Evolutionary conservation across 1,140 invertebrate species (phyloP), one percentile per base, ranked within the genome.

Genomic region (Drosophila carrolli): DNA sequence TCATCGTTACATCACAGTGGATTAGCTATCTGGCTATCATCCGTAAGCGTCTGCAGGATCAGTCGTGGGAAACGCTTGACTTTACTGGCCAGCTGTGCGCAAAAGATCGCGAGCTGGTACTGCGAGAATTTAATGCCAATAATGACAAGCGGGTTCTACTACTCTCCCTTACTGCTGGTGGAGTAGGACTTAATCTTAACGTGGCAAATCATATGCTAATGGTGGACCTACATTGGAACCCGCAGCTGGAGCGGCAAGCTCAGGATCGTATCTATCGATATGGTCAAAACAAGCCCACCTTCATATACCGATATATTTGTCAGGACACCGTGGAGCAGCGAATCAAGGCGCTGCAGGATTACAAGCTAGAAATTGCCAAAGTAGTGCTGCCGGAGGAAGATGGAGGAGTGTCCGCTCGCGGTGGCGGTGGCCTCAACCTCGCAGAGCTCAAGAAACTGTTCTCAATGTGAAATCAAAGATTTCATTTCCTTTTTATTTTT

Each of bases 301-400:
- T 59, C 32, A 85, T 85, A 0, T 83, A 83, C 27, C 97, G 97
- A 82, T 97, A 97, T 91, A 93, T 98, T 71, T 96, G 95, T 58
- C 92, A 94, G 50, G 95, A 97, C 32, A 98, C 97, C 0, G 95
- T 98, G 46, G 97, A 98, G 92, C 95, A 97, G 78, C 94, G 95
- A 43, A 97, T 98, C 71, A 93, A 95, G 46, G 89, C 93, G 9
- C 93, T 98, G 7, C 97, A 98, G 91, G 93, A 96, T 10, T 94
- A 93, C 27, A 98, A 98, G 90, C 81, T 96, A 16, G 92, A 94
- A 19, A 86, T 98, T 23, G 97, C 97, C 1, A 93, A 94, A n/a
- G 95, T 94, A 77, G 94, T 98, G 41, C 92, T 97, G 14, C 73
- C 59, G 8, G 29, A 44, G 10, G 62, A 60, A 9, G 9, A 38